A percentile compares a stretch with the other conserved stretches of the same genome.
phyloP scores from a whole-genome alignment of 2,888 invertebrate species.

The Oconnorella tubifera region DNA sequence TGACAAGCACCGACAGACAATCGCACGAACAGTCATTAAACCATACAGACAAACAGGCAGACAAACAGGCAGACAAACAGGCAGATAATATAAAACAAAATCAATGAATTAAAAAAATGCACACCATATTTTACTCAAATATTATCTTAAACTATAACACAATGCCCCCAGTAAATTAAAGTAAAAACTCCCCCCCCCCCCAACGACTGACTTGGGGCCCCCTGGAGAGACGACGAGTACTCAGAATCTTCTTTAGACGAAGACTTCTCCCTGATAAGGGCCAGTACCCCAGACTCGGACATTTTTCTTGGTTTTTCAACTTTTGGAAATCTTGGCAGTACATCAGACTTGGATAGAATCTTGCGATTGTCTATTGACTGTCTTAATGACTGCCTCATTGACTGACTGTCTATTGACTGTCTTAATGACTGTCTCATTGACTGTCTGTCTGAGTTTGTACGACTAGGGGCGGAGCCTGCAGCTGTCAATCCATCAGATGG shows the following conservation, averaged over 20 bases:
- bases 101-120: no score
- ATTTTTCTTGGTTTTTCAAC: slow-evolving; percentile 4
- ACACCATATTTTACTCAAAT: no score
- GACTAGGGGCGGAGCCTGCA: no score
- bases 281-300: slow-evolving; percentile 15
- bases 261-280: slow-evolving; percentile 14
- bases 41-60: no score
- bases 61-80: no score
- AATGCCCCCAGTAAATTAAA: no score
- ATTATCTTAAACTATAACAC: no score
- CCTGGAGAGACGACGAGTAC: slow-evolving; percentile 8
- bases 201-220: slow-evolving; percentile 6
- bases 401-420: not conserved
- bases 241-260: slow-evolving; percentile 10
- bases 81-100: not conserved
- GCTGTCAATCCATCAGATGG: no score
- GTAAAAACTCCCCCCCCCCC: no score
- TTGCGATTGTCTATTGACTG: not conserved
- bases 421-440: not conserved
- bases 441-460: slow-evolving; percentile 1
- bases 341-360: slow-evolving; percentile 12
- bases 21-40: no score
- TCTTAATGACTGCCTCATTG: not conserved
- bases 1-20: no score
- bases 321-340: slow-evolving; percentile 8